Evolutionary conservation across 64 coral and sea anemone genomes (phyloP).

Genomic region (Astreopora myriophthalma): DNA sequence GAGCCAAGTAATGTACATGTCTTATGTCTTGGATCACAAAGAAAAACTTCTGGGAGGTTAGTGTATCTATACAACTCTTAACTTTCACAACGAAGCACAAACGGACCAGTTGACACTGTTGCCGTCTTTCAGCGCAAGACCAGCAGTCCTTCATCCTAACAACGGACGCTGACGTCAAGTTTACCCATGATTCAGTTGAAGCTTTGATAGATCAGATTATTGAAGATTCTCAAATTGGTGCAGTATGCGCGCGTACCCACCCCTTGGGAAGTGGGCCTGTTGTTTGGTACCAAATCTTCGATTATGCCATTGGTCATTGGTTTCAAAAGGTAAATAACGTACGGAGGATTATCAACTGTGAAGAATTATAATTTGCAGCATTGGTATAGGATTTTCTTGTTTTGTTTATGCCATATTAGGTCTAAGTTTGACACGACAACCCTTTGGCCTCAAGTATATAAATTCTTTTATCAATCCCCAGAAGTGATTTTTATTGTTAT

Average conservation of each 20-base stretch:
- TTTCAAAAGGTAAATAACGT: slow-evolving; percentile 72
- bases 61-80: background rate
- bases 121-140: slow-evolving; percentile 31
- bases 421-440: too few species aligned
- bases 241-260: slow-evolving; percentile 75
- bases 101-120: background rate
- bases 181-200: slow-evolving; percentile 89
- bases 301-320: slow-evolving; percentile 98
- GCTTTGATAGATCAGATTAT: slow-evolving; percentile 83
- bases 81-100: background rate
- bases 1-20: slow-evolving; percentile 99
- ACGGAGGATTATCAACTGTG: background rate
- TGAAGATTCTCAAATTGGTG: slow-evolving; percentile 73
- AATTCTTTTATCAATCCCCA: too few species aligned
- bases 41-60: slow-evolving; percentile 43
- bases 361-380: background rate
- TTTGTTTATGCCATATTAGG: too few species aligned
- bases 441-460: too few species aligned
- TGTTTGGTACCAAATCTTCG: slow-evolving; percentile 97
- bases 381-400: too few species aligned
- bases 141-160: slow-evolving; percentile 82
- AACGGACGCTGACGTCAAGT: slow-evolving; percentile 91
- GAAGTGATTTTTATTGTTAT: background rate
- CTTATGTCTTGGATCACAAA: slow-evolving; percentile 87
- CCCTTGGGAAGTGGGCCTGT: slow-evolving; percentile 86